These are phyloP conservation scores for Delia radicum DNA, from an alignment of 1,140 invertebrate species.

Conservation along the genomic window DNA sequence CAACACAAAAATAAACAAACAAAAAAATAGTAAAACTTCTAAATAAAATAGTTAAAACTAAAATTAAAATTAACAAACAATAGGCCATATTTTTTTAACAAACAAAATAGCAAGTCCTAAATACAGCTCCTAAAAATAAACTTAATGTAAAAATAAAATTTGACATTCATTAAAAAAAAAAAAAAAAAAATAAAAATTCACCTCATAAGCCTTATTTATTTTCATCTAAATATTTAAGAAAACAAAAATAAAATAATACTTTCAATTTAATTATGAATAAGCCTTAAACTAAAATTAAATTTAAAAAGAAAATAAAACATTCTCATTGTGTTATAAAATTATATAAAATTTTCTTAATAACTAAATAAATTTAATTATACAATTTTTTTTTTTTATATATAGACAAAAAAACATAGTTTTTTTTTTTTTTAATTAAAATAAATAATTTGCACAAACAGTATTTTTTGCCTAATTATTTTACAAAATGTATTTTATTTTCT, in stretches of 20 bases:
- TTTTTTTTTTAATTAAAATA: not conserved
- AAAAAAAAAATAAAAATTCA: not conserved
- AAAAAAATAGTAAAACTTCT: too few species aligned
- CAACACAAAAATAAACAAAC: too few species aligned
- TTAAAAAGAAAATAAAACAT: slow-evolving; percentile 8
- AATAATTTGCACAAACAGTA: slow-evolving; percentile 20
- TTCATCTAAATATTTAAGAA: not conserved
- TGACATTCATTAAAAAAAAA: not conserved
- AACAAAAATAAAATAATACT: not conserved
- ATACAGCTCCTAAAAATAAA: too few species aligned
- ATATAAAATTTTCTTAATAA: not conserved
- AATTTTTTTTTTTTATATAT: not conserved
- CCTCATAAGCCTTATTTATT: slow-evolving; percentile 4
- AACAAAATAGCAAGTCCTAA: too few species aligned
- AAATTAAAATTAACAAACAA: not conserved
- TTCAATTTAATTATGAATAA: not conserved
- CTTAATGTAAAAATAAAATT: not conserved
- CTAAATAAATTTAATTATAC: not conserved
- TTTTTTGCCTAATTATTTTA: slow-evolving; percentile 15
- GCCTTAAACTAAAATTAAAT: not conserved
- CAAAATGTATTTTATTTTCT: slow-evolving; percentile 16
- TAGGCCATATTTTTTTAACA: too few species aligned
- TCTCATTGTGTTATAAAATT: slow-evolving; percentile 10
- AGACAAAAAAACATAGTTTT: slow-evolving; percentile 17
- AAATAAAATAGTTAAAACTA: not conserved